Conservation (phyloP, 1,140 invertebrate species). For the Drosophila parabipectinata region DNA sequence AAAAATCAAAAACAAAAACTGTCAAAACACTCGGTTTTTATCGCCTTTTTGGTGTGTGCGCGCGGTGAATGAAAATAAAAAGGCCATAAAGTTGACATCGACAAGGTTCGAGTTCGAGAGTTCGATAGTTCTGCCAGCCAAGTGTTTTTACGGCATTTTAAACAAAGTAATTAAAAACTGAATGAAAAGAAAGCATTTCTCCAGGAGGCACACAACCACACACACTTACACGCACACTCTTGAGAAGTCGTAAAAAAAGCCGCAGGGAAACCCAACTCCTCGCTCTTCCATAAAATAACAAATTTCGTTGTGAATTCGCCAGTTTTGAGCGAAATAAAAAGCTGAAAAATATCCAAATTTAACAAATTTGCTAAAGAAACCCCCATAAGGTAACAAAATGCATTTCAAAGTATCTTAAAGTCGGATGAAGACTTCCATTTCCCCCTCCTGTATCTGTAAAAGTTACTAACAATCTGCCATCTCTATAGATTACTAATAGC, state of each 20-base stretch:
- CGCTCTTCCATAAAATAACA: slow-evolving; percentile 54
- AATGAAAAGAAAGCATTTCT: slow-evolving; percentile 55
- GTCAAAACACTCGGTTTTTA: slow-evolving; percentile 39
- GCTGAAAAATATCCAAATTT: slow-evolving; percentile 33
- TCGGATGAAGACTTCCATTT: slow-evolving; percentile 20
- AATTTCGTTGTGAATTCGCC: slow-evolving; percentile 77
- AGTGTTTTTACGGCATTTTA: slow-evolving; percentile 75
- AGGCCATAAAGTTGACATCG: slow-evolving; percentile 73
- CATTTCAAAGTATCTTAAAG: slow-evolving; percentile 44
- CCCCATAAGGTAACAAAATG: slow-evolving; percentile 65
- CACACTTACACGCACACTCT: slow-evolving; percentile 21
- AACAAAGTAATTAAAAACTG: slow-evolving; percentile 75
- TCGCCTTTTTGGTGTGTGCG: slow-evolving; percentile 19
- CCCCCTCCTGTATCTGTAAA: slow-evolving; percentile 6
- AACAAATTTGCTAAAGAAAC: slow-evolving; percentile 51
- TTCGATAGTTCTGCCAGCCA: slow-evolving; percentile 45
- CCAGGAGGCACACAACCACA: slow-evolving; percentile 1
- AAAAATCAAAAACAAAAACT: slow-evolving; percentile 43
- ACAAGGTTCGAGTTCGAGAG: slow-evolving; percentile 40
- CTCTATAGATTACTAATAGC: slow-evolving; percentile 38
- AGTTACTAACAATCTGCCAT: slow-evolving; percentile 54
- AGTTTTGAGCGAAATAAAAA: slow-evolving; percentile 56
- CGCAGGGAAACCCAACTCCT: slow-evolving; percentile 20
- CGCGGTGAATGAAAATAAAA: slow-evolving; percentile 76
- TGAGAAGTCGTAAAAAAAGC: slow-evolving; percentile 44